These are phyloP conservation scores for Chrysemys picta DNA, from an alignment of 2,113 vertebrate genomes.

Conservation along the genomic window DNA sequence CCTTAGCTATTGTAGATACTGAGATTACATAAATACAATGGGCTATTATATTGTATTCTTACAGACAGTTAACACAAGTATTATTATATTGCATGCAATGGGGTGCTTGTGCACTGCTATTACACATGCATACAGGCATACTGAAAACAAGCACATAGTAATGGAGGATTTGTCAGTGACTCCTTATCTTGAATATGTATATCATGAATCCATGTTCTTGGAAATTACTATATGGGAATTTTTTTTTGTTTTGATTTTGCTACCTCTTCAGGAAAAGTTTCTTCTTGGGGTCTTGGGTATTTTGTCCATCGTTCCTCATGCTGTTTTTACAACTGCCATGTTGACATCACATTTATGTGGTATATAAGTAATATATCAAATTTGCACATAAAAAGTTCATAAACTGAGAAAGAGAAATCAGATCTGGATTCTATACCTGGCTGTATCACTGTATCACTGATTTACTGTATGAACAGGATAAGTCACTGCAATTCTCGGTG, in stretches of 20 bases:
- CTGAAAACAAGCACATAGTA: not conserved
- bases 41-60: fast-evolving
- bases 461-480: not conserved
- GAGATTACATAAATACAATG: fast-evolving
- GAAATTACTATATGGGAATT: not conserved
- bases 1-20: fast-evolving
- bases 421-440: not conserved
- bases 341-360: not conserved
- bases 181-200: not conserved
- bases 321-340: not conserved
- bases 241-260: not conserved
- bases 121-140: not conserved
- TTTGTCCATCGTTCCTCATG: not conserved
- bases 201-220: not conserved
- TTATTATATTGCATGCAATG: fast-evolving
- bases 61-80: not conserved
- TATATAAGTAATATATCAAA: fast-evolving
- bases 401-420: not conserved
- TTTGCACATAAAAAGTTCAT: not conserved
- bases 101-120: not conserved
- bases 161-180: not conserved
- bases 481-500: not conserved
- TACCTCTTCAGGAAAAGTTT: not conserved
- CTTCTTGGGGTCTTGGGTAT: fast-evolving
- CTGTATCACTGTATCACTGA: not conserved